Evolutionary conservation across 2,888 invertebrate species (phyloP).

Genomic region (Plagodis dolabraria): DNA sequence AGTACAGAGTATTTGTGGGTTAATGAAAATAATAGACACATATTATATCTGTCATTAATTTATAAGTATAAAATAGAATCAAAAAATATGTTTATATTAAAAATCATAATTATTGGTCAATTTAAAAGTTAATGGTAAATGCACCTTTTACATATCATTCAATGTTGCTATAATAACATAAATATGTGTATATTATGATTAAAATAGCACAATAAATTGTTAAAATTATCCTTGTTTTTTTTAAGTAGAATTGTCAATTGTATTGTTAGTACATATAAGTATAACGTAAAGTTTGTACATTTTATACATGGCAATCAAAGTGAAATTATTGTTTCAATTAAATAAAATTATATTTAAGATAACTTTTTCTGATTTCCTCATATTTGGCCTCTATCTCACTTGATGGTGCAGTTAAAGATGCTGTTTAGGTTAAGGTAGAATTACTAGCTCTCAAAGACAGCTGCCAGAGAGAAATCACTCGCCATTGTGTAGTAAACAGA

Average conservation of each 20-base stretch:
- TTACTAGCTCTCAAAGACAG: too few species aligned
- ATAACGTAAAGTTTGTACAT: neutral
- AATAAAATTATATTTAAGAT: too few species aligned
- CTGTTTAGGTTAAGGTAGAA: too few species aligned
- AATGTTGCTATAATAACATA: neutral
- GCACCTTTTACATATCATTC: neutral
- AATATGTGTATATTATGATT: conserved; percentile 4
- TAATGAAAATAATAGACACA: too few species aligned
- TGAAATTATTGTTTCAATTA: neutral
- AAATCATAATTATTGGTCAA: too few species aligned
- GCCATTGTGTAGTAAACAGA: too few species aligned
- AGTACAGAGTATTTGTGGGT: conserved; percentile 18
- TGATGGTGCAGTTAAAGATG: neutral
- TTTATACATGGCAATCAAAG: conserved; percentile 10
- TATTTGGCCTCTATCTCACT: neutral
- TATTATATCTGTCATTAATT: too few species aligned
- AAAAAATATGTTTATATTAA: too few species aligned
- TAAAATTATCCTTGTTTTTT: neutral
- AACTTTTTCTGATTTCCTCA: too few species aligned
- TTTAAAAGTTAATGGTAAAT: too few species aligned
- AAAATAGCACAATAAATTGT: conserved; percentile 24
- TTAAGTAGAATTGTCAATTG: conserved; percentile 12
- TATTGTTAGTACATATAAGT: conserved; percentile 3
- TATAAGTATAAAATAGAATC: too few species aligned
- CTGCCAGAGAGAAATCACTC: too few species aligned